These are phyloP conservation scores for Tinea pellionella DNA, from an alignment of 2,888 invertebrate species.

Conservation along the genomic window DNA sequence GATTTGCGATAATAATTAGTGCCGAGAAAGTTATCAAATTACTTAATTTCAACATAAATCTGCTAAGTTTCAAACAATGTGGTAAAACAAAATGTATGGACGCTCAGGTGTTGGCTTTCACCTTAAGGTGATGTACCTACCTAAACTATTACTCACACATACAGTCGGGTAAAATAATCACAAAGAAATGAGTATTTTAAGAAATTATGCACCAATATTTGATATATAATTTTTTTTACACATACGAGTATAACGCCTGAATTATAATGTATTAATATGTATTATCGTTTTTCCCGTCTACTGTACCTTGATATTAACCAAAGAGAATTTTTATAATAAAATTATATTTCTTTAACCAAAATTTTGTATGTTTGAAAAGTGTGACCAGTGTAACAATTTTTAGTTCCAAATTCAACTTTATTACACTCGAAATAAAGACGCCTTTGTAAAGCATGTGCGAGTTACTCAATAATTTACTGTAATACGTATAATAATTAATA, in stretches of 20 bases:
- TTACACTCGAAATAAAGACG: not conserved
- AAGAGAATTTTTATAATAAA: not conserved
- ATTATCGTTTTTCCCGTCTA: not conserved
- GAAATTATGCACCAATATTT: not conserved
- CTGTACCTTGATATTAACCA: slow-evolving; percentile 5
- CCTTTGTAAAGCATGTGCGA: not conserved
- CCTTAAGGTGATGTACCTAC: no score
- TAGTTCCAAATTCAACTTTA: not conserved
- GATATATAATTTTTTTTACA: not conserved
- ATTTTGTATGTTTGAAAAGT: not conserved
- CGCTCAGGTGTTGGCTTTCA: no score
- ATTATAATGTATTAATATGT: not conserved
- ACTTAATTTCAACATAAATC: no score
- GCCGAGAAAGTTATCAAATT: no score
- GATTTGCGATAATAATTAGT: no score
- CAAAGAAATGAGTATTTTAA: not conserved
- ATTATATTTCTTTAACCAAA: not conserved
- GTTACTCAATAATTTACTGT: not conserved
- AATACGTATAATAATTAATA: no score
- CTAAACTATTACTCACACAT: no score
- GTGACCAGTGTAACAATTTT: not conserved
- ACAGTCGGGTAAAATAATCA: not conserved
- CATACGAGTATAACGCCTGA: not conserved
- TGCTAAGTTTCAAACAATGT: no score
- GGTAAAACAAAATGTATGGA: no score